Conservation (phyloP, 2,888 invertebrate species). For the Nemotelus nigrinus region DNA sequence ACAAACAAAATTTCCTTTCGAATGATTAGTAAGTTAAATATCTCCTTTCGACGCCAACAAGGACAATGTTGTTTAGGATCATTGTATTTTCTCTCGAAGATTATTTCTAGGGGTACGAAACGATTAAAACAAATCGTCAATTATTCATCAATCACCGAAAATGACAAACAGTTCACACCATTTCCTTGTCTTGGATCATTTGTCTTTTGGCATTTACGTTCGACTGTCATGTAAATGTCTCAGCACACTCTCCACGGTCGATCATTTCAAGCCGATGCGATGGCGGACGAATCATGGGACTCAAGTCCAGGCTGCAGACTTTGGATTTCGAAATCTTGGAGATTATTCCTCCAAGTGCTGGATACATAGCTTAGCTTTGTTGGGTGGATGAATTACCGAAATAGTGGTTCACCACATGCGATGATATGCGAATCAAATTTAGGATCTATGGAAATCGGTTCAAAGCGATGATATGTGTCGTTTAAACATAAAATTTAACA, state of each 20-base stretch:
- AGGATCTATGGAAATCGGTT: too few relatives aligned
- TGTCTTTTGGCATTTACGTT: slow-evolving; percentile 49
- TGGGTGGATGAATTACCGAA: neutral
- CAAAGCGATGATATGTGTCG: too few relatives aligned
- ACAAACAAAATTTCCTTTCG: too few relatives aligned
- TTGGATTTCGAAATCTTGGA: slow-evolving; percentile 21
- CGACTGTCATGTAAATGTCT: slow-evolving; percentile 50
- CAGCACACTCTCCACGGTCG: slow-evolving; percentile 23
- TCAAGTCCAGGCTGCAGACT: slow-evolving; percentile 27
- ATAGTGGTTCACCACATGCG: neutral
- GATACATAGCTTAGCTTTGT: slow-evolving; percentile 14
- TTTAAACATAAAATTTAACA: too few relatives aligned
- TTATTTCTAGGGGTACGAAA: slow-evolving; percentile 29
- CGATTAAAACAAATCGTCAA: slow-evolving; percentile 54
- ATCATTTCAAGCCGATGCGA: slow-evolving; percentile 14
- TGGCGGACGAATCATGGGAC: slow-evolving; percentile 29
- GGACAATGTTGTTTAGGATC: neutral
- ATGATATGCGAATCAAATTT: neutral
- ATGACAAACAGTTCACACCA: slow-evolving; percentile 57
- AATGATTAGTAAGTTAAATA: too few relatives aligned
- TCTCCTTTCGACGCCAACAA: too few relatives aligned
- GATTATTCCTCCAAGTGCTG: slow-evolving; percentile 20
- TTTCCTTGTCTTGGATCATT: slow-evolving; percentile 51
- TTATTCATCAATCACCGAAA: slow-evolving; percentile 57
- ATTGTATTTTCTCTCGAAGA: neutral